These are phyloP conservation scores for Vicugna pacos DNA, from an alignment of 2,113 vertebrate species.

Conservation along the genomic window DNA sequence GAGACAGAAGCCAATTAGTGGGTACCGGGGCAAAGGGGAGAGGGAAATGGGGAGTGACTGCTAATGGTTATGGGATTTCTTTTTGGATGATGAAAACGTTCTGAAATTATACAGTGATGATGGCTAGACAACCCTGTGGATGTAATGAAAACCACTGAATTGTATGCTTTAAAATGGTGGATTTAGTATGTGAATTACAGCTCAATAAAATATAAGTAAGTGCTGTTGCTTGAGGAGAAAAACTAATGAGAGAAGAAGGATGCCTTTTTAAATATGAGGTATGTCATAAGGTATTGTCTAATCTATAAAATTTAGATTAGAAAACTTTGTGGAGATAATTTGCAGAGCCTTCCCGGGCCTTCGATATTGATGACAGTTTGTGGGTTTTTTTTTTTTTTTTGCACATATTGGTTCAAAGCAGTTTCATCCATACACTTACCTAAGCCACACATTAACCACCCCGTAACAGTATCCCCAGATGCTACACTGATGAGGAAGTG, in stretches of 20 bases:
- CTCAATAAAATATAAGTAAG: not conserved
- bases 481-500: not conserved
- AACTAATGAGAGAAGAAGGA: not conserved
- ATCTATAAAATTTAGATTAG: conserved; percentile 37
- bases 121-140: not conserved
- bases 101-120: not conserved
- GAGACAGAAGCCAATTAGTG: not conserved
- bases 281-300: not conserved
- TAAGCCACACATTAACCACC: not conserved
- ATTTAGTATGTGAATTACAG: conserved; percentile 19
- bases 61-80: not conserved
- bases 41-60: not conserved
- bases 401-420: not conserved
- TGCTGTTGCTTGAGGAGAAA: conserved; percentile 14
- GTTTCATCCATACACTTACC: not conserved
- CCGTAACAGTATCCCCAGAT: not conserved
- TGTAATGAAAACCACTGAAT: not conserved
- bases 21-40: not conserved
- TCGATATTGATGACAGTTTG: not conserved
- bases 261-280: not conserved
- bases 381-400: not conserved
- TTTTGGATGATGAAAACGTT: conserved; percentile 3
- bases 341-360: not conserved
- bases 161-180: not conserved
- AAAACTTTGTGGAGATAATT: not conserved